phyloP scores from a whole-genome alignment of 2,888 invertebrate genomes.

The Hypomecis punctinalis region DNA sequence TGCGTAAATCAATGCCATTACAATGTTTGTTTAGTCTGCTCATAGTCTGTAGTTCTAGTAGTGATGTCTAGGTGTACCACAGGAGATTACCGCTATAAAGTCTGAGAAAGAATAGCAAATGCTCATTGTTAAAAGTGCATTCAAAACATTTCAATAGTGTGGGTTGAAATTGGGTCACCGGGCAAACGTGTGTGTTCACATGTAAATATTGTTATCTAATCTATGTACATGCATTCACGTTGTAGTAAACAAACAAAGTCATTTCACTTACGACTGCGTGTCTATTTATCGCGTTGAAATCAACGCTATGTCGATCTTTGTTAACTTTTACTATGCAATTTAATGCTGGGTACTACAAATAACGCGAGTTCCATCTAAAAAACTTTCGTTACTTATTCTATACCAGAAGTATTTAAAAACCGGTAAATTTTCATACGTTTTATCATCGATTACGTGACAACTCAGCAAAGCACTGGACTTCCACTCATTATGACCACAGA shows the following conservation, averaged over 20 bases:
- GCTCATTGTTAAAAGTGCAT: background rate
- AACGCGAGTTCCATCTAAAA: no score
- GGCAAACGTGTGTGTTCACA: conserved; percentile 13
- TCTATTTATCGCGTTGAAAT: conserved; percentile 49
- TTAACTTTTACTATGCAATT: background rate
- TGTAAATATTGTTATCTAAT: conserved; percentile 18
- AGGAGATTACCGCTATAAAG: no score
- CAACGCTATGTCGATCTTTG: conserved; percentile 50
- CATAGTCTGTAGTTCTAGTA: no score
- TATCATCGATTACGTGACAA: no score
- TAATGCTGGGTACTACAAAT: background rate
- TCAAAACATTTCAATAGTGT: conserved; percentile 13
- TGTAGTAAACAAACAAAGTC: conserved; percentile 55
- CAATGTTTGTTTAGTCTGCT: no score
- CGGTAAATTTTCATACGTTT: no score
- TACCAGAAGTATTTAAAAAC: no score
- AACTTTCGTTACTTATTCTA: no score
- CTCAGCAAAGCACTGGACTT: no score
- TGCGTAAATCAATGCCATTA: no score
- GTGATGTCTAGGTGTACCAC: no score
- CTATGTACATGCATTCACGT: conserved; percentile 24
- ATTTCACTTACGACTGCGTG: conserved; percentile 50
- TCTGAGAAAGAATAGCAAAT: conserved; percentile 7
- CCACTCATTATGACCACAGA: no score
- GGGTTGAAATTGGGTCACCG: conserved; percentile 21